phyloP scores from a whole-genome alignment of 2,113 vertebrate genomes.

The Raphicerus campestris region DNA sequence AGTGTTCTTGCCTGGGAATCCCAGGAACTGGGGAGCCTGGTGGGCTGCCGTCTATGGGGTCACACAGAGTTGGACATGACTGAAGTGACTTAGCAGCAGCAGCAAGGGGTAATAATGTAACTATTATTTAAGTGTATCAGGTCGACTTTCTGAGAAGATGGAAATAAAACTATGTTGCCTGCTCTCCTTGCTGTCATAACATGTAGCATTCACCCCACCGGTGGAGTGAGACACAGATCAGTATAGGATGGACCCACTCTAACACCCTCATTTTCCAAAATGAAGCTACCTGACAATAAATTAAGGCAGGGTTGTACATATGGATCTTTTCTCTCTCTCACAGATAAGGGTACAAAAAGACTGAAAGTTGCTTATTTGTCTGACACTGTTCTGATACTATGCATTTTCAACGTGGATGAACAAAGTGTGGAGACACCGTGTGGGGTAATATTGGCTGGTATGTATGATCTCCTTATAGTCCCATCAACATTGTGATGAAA shows the following conservation, averaged over 20 bases:
- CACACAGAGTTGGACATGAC: no score
- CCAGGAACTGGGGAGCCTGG: no score
- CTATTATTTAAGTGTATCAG: background rate
- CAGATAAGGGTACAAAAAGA: background rate
- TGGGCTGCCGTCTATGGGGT: no score
- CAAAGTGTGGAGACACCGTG: rapidly evolving
- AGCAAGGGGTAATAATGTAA: background rate
- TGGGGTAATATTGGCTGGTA: background rate
- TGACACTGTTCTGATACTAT: background rate
- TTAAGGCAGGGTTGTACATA: background rate
- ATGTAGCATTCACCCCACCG: rapidly evolving
- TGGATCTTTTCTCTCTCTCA: background rate
- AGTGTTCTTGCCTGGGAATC: no score
- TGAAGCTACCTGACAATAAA: background rate
- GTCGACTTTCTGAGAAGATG: background rate
- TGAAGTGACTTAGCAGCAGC: no score
- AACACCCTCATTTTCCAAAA: background rate
- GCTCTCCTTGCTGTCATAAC: background rate
- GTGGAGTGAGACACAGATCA: background rate
- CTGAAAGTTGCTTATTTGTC: background rate
- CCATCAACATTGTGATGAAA: background rate
- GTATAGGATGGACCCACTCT: background rate
- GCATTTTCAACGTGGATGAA: rapidly evolving
- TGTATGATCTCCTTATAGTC: background rate
- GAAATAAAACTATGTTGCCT: background rate